phyloP scores from a whole-genome alignment of 2,888 invertebrate genomes.

The Melanotus villosus region DNA sequence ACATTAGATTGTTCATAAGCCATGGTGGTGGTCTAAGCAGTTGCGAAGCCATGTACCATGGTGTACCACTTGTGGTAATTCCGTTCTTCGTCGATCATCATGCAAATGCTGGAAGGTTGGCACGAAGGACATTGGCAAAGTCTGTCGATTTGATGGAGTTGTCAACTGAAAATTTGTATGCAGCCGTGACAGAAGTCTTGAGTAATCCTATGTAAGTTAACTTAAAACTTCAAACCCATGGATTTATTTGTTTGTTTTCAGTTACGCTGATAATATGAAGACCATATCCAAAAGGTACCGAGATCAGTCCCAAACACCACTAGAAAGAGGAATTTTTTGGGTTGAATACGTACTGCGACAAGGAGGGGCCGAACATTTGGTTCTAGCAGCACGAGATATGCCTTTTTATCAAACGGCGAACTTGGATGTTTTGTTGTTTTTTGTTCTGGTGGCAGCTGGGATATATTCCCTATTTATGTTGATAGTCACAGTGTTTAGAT shows the following conservation, averaged over 20 bases:
- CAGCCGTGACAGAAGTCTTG: slow-evolving; percentile 29
- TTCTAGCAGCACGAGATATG: slow-evolving; percentile 47
- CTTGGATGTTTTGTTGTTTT: slow-evolving; percentile 45
- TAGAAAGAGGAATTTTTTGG: slow-evolving; percentile 52
- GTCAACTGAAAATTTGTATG: slow-evolving; percentile 16
- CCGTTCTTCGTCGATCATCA: slow-evolving; percentile 54
- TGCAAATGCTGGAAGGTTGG: slow-evolving; percentile 35
- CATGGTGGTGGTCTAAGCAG: slow-evolving; percentile 55
- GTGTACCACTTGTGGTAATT: slow-evolving; percentile 53
- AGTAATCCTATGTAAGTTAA: slow-evolving; percentile 32
- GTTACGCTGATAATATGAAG: slow-evolving; percentile 50
- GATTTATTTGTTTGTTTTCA: slow-evolving; percentile 45
- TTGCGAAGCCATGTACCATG: slow-evolving; percentile 53
- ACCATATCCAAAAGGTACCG: slow-evolving; percentile 47
- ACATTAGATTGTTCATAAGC: slow-evolving; percentile 53
- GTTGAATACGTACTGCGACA: slow-evolving; percentile 50
- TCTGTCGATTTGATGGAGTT: slow-evolving; percentile 23
- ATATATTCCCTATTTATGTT: not conserved
- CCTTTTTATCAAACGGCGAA: slow-evolving; percentile 46
- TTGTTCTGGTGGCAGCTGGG: not conserved
- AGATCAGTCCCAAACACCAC: slow-evolving; percentile 51
- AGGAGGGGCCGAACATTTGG: slow-evolving; percentile 46
- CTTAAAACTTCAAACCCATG: too few species aligned
- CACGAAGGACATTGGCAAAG: slow-evolving; percentile 15
- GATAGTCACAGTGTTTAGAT: not conserved